A percentile compares a stretch with the other conserved stretches of the same genome.
Conservation (phyloP, 2,113 vertebrate genomes). For the Saccopteryx leptura region DNA sequence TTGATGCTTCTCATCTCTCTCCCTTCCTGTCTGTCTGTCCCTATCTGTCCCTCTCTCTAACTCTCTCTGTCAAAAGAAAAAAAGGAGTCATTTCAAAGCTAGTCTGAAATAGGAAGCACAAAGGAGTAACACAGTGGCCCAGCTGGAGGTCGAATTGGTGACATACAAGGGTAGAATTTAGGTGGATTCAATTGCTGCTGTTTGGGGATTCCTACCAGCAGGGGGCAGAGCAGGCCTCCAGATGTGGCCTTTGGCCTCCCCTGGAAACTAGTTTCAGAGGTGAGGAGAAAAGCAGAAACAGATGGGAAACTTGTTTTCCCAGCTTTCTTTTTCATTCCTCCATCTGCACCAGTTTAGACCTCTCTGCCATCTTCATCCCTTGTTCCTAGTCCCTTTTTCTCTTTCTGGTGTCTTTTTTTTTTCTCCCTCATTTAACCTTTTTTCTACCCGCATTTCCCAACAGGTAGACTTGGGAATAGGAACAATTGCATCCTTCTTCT, state of each 20-base stretch:
- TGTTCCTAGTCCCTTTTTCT: background rate
- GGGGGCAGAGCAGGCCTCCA: slow-evolving; percentile 74
- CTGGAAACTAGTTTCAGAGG: background rate
- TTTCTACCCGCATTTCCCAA: background rate
- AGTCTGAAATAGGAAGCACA: background rate
- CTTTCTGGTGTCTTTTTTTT: background rate
- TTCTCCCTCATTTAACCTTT: background rate
- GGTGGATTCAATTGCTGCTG: rapidly evolving
- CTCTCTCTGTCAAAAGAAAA: no score
- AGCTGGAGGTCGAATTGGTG: no score
- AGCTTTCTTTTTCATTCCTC: background rate
- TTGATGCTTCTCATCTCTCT: no score
- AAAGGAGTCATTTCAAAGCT: background rate
- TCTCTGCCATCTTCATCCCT: rapidly evolving
- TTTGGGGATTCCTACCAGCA: background rate
- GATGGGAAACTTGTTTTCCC: background rate
- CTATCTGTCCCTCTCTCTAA: no score
- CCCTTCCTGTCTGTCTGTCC: no score
- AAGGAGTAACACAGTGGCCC: no score
- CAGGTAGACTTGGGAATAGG: background rate
- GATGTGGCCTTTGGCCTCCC: slow-evolving; percentile 26
- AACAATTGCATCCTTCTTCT: background rate
- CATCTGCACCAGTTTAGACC: background rate
- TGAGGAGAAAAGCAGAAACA: background rate
- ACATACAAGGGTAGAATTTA: background rate